These are phyloP conservation scores for Chaetodon auriga DNA, from an alignment of 2,113 vertebrate species.

Conservation along the genomic window DNA sequence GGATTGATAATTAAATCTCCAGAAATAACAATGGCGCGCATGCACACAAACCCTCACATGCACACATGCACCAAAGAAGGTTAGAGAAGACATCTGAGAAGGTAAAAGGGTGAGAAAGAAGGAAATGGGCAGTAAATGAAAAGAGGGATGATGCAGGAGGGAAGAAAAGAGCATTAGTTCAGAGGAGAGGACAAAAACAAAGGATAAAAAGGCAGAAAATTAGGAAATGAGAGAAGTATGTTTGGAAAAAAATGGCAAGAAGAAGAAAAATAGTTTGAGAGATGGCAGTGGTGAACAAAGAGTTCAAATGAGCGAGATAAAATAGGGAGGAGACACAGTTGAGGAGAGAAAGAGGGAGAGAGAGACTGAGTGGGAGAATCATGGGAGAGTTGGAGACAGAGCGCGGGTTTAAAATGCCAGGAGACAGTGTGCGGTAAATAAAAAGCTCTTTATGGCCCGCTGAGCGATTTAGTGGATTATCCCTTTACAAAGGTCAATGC, in stretches of 20 bases:
- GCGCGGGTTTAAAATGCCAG: slow-evolving; percentile 67
- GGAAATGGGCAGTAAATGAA: neutral
- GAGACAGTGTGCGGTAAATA: slow-evolving; percentile 71
- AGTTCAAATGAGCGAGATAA: slow-evolving; percentile 23
- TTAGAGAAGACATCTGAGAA: slow-evolving; percentile 13
- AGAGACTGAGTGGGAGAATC: slow-evolving; percentile 55
- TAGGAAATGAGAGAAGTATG: neutral
- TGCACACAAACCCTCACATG: neutral
- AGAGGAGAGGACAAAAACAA: neutral
- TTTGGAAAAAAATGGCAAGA: neutral
- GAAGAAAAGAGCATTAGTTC: neutral
- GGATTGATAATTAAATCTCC: slow-evolving; percentile 44
- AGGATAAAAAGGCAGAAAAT: neutral
- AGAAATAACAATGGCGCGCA: slow-evolving; percentile 7
- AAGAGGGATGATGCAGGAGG: neutral
- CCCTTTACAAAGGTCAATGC: slow-evolving; percentile 76
- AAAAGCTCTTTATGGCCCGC: slow-evolving; percentile 76
- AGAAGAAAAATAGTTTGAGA: neutral
- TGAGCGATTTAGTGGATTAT: slow-evolving; percentile 78
- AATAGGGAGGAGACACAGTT: neutral
- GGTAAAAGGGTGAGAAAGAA: neutral
- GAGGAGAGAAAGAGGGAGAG: slow-evolving; percentile 1
- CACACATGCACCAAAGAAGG: neutral
- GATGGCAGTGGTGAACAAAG: slow-evolving; percentile 3
- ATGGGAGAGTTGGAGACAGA: slow-evolving; percentile 51